Conservation (phyloP, 2,888 invertebrate genomes). For the Galerucella nymphaeae region DNA sequence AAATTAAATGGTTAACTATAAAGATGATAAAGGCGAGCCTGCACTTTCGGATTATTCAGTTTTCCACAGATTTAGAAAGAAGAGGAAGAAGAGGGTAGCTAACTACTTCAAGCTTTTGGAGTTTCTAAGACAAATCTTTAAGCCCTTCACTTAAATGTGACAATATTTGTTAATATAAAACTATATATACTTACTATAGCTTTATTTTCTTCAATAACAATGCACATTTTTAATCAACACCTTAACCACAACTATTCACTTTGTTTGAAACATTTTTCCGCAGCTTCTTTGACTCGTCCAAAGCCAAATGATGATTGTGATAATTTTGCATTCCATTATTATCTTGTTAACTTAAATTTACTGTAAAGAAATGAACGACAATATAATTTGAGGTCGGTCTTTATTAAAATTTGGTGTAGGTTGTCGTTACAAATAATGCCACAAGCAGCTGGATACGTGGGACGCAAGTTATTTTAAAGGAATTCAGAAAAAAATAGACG, state of each 20-base stretch:
- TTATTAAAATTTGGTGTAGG: slow-evolving; percentile 31
- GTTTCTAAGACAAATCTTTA: no score
- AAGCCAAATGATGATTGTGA: slow-evolving; percentile 22
- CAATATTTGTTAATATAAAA: no score
- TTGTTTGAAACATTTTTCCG: slow-evolving; percentile 17
- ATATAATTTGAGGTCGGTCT: slow-evolving; percentile 21
- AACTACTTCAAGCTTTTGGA: no score
- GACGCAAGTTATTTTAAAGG: no score
- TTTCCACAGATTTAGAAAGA: no score
- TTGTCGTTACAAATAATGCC: not conserved
- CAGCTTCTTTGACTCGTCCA: slow-evolving; percentile 1
- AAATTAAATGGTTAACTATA: not conserved
- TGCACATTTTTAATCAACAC: not conserved
- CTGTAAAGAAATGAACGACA: slow-evolving; percentile 21
- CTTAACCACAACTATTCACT: not conserved
- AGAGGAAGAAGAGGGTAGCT: no score
- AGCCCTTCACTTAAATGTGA: no score
- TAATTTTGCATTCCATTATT: slow-evolving; percentile 47
- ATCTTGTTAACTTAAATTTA: slow-evolving; percentile 44
- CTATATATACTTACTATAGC: not conserved
- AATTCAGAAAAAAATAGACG: no score
- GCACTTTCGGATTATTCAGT: no score
- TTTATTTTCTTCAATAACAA: not conserved
- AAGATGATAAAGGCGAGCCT: no score
- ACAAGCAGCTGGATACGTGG: no score